phyloP scores from a whole-genome alignment of 2,797 vertebrate genomes.

The Melanotaenia pygmaea region DNA sequence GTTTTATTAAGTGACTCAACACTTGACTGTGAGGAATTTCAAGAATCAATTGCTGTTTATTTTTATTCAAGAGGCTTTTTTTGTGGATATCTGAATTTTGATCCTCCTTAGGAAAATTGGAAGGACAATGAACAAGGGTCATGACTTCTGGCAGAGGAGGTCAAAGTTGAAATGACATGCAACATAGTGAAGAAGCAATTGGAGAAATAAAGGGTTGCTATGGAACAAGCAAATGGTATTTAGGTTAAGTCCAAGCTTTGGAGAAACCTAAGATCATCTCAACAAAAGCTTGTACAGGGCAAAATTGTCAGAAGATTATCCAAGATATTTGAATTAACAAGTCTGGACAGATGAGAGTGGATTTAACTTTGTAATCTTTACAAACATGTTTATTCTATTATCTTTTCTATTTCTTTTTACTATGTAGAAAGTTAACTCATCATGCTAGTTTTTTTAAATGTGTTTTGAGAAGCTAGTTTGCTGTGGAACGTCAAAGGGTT shows the following conservation, averaged over 20 bases:
- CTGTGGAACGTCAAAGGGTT: slow-evolving; percentile 37
- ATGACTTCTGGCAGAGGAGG: slow-evolving; percentile 71
- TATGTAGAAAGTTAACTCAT: slow-evolving; percentile 30
- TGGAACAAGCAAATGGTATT: slow-evolving; percentile 54
- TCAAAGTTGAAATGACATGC: slow-evolving; percentile 77
- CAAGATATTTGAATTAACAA: slow-evolving; percentile 43
- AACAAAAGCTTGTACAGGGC: slow-evolving; percentile 26
- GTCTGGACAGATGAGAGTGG: slow-evolving; percentile 35
- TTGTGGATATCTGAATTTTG: slow-evolving; percentile 47
- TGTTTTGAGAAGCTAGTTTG: slow-evolving; percentile 47
- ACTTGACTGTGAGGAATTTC: slow-evolving; percentile 59
- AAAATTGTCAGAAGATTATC: slow-evolving; percentile 50
- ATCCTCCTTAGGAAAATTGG: slow-evolving; percentile 53
- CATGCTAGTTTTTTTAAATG: slow-evolving; percentile 44
- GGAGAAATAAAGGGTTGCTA: slow-evolving; percentile 67
- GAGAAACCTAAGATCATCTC: slow-evolving; percentile 30
- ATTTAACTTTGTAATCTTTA: slow-evolving; percentile 35
- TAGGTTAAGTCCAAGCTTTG: slow-evolving; percentile 47
- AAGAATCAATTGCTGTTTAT: slow-evolving; percentile 56
- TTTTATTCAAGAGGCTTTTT: slow-evolving; percentile 47
- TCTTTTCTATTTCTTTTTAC: slow-evolving; percentile 40
- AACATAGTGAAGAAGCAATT: slow-evolving; percentile 64
- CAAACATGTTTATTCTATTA: slow-evolving; percentile 40
- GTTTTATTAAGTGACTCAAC: slow-evolving; percentile 68
- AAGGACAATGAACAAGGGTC: slow-evolving; percentile 58